Evolutionary conservation across 2,888 invertebrate species (phyloP), one percentile per base, ranked within the genome.

Genomic region (Thymelicus sylvestris): DNA sequence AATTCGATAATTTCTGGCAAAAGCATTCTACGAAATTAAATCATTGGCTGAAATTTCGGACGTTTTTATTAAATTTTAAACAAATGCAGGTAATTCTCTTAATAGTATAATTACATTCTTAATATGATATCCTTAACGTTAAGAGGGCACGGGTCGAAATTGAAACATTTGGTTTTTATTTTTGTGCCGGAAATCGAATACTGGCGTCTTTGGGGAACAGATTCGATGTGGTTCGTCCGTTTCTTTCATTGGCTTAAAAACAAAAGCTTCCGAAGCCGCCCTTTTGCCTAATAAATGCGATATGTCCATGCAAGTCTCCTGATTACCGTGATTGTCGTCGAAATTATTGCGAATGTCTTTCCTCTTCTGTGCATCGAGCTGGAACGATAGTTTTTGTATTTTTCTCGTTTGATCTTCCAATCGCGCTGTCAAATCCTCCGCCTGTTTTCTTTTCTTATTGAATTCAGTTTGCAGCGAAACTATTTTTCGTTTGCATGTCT

Each of bases 31-130:
- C 96, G 72, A 97, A 98, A 82, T 94, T 99, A 83, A 96, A 97
- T 81, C 97, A 98, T 87, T 98, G 98, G 92, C 94, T 99, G 76
- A 97, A 97, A 81, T 95, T 99, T 83, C 95, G 99, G 80, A 96
- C 97, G 81, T 99, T 99, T 94, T 99, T 99, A 93, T 98, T 98
- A 85, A 97, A 98, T 85, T 99, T 99, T 88, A 96, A 98, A 84
- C 97, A 98, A 87, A 95, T 98, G 81, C 97, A 98, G 95, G 96
- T 96, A 84, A 87, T 72, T 19, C 31, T 39, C 70, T 71, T 71
- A 71, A 47, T 72, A 66, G 72, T 73, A 69, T 38, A 31, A 60
- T 71, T 50, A 71, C 66, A 65, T 66, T 63, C 72, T 74, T 50
- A 69, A 31, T 41, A 48, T 60, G 13, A 15, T 55, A 38, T 55